Conservation (phyloP, 2,113 vertebrate genomes). For the Rhinogobius similis region DNA sequence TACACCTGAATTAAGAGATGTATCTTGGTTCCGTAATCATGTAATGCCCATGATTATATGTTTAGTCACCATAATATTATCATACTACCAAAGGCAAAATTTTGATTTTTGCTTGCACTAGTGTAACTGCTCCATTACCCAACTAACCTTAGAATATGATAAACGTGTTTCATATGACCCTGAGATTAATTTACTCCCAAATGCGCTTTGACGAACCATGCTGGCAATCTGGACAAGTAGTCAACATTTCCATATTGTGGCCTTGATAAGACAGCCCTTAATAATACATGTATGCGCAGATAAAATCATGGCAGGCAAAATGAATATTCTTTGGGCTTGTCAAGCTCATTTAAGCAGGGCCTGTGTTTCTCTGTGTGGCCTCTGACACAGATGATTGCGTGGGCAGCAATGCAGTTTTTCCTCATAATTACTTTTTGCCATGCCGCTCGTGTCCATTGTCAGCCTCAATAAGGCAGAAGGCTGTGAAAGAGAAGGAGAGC, state of each 20-base stretch:
- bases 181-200: slow-evolving; percentile 10
- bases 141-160: no score
- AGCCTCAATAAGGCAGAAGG: slow-evolving; percentile 63
- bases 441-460: slow-evolving; percentile 69
- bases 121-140: not conserved
- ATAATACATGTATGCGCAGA: slow-evolving; percentile 62
- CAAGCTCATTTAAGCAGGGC: slow-evolving; percentile 65
- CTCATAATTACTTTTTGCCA: slow-evolving; percentile 73
- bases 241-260: slow-evolving; percentile 53
- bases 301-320: slow-evolving; percentile 64
- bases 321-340: slow-evolving; percentile 69
- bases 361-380: slow-evolving; percentile 61
- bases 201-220: slow-evolving; percentile 27
- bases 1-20: no score
- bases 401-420: slow-evolving; percentile 71
- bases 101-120: no score
- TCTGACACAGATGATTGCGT: slow-evolving; percentile 74
- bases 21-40: no score
- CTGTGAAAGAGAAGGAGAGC: slow-evolving; percentile 24
- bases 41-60: no score
- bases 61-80: no score
- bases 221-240: slow-evolving; percentile 29
- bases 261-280: slow-evolving; percentile 57
- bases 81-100: no score
- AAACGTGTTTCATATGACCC: slow-evolving; percentile 39